Evolutionary conservation across 2,797 vertebrate species (phyloP).

Genomic region (Pangasius macronema): DNA sequence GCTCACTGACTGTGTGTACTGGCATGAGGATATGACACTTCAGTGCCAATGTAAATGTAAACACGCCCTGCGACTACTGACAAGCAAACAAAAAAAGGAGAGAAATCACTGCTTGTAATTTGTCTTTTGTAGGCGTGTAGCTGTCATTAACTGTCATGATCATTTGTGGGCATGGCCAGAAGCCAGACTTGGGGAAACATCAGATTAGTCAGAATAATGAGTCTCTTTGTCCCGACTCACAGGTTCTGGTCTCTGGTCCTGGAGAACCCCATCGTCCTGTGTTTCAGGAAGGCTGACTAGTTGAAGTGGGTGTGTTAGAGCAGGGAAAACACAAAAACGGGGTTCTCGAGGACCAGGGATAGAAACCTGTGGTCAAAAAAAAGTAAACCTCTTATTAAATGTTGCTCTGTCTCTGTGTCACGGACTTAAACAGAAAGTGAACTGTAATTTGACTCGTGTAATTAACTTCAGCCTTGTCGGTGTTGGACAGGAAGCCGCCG

Average conservation of each 20-base stretch:
- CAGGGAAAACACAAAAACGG: not conserved
- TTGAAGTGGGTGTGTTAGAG: not conserved
- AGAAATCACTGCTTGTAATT: too few species aligned
- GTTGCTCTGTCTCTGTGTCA: not conserved
- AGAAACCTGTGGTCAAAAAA: not conserved
- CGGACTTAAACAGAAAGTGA: not conserved
- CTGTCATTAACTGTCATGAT: not conserved
- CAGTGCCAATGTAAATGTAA: not conserved
- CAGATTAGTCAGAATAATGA: not conserved
- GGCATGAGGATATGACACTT: not conserved
- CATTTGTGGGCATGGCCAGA: not conserved
- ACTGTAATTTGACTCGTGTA: not conserved
- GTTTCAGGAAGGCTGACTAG: not conserved
- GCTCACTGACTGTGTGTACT: not conserved
- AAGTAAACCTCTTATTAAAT: not conserved
- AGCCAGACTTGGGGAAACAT: not conserved
- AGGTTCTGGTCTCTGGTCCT: not conserved
- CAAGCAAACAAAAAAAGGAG: too few species aligned
- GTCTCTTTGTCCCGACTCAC: not conserved
- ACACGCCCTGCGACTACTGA: too few species aligned
- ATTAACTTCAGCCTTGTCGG: not conserved
- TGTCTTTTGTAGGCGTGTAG: too few species aligned
- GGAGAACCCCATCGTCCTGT: not conserved
- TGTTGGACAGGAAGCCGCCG: constrained; percentile 78
- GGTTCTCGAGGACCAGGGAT: not conserved